Conservation (phyloP, 2,113 vertebrate species). For the Scomber japonicus region DNA sequence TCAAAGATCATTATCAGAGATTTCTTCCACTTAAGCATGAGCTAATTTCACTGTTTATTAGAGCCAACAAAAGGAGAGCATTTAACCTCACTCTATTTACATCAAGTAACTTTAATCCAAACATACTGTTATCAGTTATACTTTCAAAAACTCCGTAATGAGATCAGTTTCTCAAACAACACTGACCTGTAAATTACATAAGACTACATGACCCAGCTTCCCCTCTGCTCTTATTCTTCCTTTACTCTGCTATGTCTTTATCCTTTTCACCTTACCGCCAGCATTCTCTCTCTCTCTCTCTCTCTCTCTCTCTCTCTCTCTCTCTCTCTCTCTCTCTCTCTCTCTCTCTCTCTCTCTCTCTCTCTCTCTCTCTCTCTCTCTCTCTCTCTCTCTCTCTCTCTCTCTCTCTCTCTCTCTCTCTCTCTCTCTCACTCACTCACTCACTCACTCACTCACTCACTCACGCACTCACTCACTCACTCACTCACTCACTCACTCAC, state of each 20-base stretch:
- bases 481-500: slow-evolving; percentile 16
- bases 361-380: no score
- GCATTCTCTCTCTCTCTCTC: background rate
- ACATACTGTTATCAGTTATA: background rate
- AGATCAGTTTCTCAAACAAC: slow-evolving; percentile 30
- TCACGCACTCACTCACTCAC: slow-evolving; percentile 14
- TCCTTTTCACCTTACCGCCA: slow-evolving; percentile 70
- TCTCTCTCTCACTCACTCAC: slow-evolving; percentile 13
- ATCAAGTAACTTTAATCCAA: background rate
- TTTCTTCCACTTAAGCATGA: no score
- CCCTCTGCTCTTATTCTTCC: slow-evolving; percentile 49
- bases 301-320: background rate
- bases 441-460: slow-evolving; percentile 18
- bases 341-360: slow-evolving; percentile 10
- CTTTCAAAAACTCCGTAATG: slow-evolving; percentile 12
- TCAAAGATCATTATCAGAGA: background rate
- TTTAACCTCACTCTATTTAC: no score
- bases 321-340: background rate
- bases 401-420: background rate
- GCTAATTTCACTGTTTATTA: no score
- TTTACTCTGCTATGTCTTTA: slow-evolving; percentile 60
- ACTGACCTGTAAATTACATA: slow-evolving; percentile 70
- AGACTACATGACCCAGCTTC: slow-evolving; percentile 62
- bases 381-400: slow-evolving; percentile 8
- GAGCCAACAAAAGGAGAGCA: background rate